These are phyloP conservation scores for Drepanosiphum platanoidis DNA, from an alignment of 2,888 invertebrate genomes.

Conservation along the genomic window DNA sequence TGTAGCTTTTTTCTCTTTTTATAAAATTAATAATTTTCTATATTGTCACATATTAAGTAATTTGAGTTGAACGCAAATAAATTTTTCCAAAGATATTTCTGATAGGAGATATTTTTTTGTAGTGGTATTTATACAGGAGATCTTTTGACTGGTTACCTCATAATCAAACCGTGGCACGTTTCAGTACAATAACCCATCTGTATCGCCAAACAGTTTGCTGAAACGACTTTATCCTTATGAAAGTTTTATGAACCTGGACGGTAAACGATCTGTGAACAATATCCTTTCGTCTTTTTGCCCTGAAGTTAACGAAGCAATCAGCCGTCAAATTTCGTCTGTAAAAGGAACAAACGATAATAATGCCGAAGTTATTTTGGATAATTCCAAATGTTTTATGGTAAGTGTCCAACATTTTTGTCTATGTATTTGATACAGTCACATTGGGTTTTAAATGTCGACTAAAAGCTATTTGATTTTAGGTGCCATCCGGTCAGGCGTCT, in stretches of 20 bases:
- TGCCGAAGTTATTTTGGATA: slow-evolving; percentile 17
- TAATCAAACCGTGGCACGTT: neutral
- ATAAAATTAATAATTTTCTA: too few relatives aligned
- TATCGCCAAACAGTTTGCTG: slow-evolving; percentile 22
- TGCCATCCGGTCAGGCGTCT: neutral
- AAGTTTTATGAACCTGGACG: slow-evolving; percentile 81
- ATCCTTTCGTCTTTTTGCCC: slow-evolving; percentile 74
- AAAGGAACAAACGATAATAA: neutral
- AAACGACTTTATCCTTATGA: slow-evolving; percentile 83
- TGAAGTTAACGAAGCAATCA: slow-evolving; percentile 45
- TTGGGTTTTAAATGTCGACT: neutral
- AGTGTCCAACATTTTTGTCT: slow-evolving; percentile 4
- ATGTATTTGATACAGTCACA: neutral
- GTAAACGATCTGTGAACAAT: slow-evolving; percentile 76
- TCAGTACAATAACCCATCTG: slow-evolving; percentile 41
- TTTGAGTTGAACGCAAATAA: too few relatives aligned
- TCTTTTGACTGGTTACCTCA: too few relatives aligned
- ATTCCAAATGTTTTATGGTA: slow-evolving; percentile 40
- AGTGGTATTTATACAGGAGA: neutral
- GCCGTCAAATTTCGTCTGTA: slow-evolving; percentile 50
- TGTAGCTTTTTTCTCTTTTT: too few relatives aligned
- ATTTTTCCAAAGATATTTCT: too few relatives aligned
- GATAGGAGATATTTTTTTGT: neutral
- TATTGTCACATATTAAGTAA: too few relatives aligned
- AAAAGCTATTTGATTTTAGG: slow-evolving; percentile 5